phyloP scores from a whole-genome alignment of 2,797 vertebrate genomes.

The Sebastes variabilis region DNA sequence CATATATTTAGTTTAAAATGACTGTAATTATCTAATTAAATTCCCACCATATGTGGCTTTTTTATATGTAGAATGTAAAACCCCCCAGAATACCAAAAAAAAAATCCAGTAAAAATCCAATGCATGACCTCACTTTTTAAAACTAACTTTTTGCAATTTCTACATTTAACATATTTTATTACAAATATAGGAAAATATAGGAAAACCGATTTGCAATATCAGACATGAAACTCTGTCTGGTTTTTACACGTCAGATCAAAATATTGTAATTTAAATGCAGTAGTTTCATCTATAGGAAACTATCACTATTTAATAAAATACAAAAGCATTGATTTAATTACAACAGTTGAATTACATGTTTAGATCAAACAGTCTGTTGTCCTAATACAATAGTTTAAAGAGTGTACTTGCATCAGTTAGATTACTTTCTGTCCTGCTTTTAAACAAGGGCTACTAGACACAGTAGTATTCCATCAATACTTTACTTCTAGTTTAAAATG shows the following conservation, averaged over 20 bases:
- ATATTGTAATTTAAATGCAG: not conserved
- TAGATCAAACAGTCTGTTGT: not conserved
- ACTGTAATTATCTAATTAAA: not conserved
- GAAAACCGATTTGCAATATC: not conserved
- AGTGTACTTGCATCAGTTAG: not conserved
- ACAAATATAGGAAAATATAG: not conserved
- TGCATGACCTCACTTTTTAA: no score
- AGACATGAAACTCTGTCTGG: not conserved
- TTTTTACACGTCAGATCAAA: not conserved
- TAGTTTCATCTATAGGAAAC: not conserved
- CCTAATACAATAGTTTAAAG: not conserved
- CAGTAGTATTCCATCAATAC: not conserved
- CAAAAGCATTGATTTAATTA: not conserved
- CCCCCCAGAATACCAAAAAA: not conserved
- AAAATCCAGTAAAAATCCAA: not conserved
- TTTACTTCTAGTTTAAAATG: not conserved
- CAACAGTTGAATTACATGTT: not conserved
- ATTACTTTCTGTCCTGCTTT: not conserved
- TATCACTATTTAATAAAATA: not conserved
- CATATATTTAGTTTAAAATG: not conserved
- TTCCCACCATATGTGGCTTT: not conserved
- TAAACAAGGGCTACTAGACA: not conserved
- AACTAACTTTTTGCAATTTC: not conserved
- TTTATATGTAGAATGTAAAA: not conserved
- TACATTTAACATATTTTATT: not conserved